Base-by-base conservation (phyloP, 1,140 invertebrate genomes). In the Rhagoletis pomonella region DNA sequence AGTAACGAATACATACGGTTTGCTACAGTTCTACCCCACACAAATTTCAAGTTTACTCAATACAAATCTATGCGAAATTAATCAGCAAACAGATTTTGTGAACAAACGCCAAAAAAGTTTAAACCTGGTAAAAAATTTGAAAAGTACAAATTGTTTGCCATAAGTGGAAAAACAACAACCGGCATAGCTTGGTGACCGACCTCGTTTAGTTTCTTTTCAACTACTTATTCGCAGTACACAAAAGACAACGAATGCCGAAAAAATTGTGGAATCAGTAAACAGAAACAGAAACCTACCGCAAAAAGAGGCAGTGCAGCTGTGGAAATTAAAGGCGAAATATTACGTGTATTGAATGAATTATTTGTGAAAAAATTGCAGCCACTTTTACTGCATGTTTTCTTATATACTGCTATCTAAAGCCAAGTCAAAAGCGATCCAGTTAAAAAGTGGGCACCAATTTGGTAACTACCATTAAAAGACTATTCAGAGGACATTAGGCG, bases 41-140 rank as follows among this genome's bases (percentile, higher is more conserved):
- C 55, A 81, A 81, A 81, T 81, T 81, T 58, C 4, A n/a, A 81
- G 73, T 29, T 58, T 77, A 29, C 29, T 29, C n/a, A n/a, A 19
- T 58, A 29, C 9, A 10, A 67, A 67, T 55, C 2, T 73, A 50
- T 55, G 3, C 42, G 47, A 81, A 77, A 81, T 55, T 58, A 19
- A 58, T n/a, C n/a, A 50, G 4, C 29, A 7, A 81, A 29, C n/a
- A 14, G 1, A 14, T 62, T 62, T 62, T 62, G 7, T 62, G 60
- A 62, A 14, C 1, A 62, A 62, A 62, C 12, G 1, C 4, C n/a
- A 29, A 12, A 81, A 50, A 81, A 58, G 55, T 5, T n/a, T 29
- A 55, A 62, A 62, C 60, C 4, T 17, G 12, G 7, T n/a, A 81
- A 81, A 12, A 19, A 81, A 7, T n/a, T 2, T 4, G 55, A 81